These are phyloP conservation scores for Pseudomugil gertrudae DNA, from an alignment of 2,797 vertebrate species.

Conservation along the genomic window DNA sequence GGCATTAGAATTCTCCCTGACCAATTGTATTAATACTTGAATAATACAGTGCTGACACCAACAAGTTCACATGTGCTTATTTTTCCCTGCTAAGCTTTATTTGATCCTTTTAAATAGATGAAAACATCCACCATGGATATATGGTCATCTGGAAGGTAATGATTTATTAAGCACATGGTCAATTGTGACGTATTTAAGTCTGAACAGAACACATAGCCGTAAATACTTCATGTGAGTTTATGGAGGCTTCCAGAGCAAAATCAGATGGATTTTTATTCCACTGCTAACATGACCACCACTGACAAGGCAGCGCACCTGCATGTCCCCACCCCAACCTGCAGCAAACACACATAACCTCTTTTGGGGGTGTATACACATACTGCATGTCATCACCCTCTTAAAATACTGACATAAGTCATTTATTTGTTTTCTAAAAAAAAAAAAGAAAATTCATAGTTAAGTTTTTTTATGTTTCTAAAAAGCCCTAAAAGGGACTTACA, in stretches of 20 bases:
- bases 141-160: conserved; percentile 15
- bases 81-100: no score
- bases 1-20: no score
- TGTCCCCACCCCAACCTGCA: conserved; percentile 39
- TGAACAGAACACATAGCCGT: conserved; percentile 14
- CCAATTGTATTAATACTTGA: no score
- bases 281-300: conserved; percentile 33
- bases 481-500: no score
- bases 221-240: conserved; percentile 24
- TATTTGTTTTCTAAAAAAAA: no score
- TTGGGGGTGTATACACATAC: not conserved
- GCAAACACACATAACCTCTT: conserved; percentile 3
- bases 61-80: no score
- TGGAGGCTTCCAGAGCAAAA: conserved; percentile 38
- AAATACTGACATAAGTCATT: no score
- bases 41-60: no score
- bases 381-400: no score
- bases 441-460: no score
- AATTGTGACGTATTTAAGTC: conserved; percentile 28
- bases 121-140: conserved; percentile 10
- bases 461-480: no score
- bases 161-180: conserved; percentile 49
- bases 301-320: conserved; percentile 67
- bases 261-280: conserved; percentile 53
- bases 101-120: no score